phyloP scores from a whole-genome alignment of 2,888 invertebrate genomes.

The Phaedon cochleariae region DNA sequence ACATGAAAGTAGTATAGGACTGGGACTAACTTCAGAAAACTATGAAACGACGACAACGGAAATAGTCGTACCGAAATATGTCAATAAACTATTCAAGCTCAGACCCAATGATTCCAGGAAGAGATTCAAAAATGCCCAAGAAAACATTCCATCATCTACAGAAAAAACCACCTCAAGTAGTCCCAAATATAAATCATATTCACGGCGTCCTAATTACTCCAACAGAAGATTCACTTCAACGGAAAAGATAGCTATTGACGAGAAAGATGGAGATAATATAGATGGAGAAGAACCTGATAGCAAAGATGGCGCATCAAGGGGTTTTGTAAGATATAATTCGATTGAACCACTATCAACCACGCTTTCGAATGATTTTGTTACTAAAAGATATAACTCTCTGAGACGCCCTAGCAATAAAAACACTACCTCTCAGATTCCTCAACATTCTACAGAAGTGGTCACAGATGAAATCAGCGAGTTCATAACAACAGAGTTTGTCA shows the following conservation, averaged over 20 bases:
- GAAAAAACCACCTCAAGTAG: slow-evolving; percentile 1
- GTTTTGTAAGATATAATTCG: background rate
- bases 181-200: slow-evolving; percentile 12
- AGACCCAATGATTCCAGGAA: background rate
- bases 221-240: background rate
- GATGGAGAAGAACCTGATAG: slow-evolving; percentile 15
- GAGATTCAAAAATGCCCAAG: background rate
- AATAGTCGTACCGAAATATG: background rate
- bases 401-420: background rate
- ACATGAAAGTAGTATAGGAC: background rate
- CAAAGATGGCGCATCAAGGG: background rate
- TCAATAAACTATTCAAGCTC: slow-evolving; percentile 8
- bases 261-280: slow-evolving; percentile 19
- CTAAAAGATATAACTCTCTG: background rate
- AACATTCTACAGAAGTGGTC: background rate
- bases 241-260: background rate
- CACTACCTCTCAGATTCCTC: background rate
- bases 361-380: background rate
- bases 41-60: background rate
- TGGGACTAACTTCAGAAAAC: background rate
- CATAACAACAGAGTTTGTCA: background rate
- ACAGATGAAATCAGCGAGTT: background rate
- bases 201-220: slow-evolving; percentile 8
- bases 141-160: background rate
- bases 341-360: background rate